Evolutionary conservation across 2,888 invertebrate species (phyloP), one percentile per base, ranked within the genome.

Genomic region (Cheilosia scutellata): DNA sequence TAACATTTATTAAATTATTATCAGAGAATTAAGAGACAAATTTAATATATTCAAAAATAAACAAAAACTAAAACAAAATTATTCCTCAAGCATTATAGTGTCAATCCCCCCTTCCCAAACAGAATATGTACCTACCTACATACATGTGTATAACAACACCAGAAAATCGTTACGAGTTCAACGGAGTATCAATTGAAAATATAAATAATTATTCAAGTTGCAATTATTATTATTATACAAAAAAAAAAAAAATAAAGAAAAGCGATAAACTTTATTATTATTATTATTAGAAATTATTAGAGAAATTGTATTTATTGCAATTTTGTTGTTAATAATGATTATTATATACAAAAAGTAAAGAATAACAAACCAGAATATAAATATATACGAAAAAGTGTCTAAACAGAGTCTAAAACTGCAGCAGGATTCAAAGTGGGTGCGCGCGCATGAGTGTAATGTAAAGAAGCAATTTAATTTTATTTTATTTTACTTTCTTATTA

Each of bases 181-280:
- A 71, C 84, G 80, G 84, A 84, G 84, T 84, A 84, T 84, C 84
- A 84, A 84, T 84, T 84, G 65, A 77, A 63, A 65, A 57, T n/a
- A 20, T 1, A 20, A 20, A 20, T 53, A 79, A 80, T 75, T 84
- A 84, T 71, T 75, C 80, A 75, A 80, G 84, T 84, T 84, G 84
- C 84, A 84, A 84, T 80, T 84, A 80, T 84, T 84, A 84, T 75
- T 75, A 84, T 84, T 84, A n/a, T n/a, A n/a, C n/a, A n/a, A n/a
- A n/a, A n/a, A 68, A 74, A 68, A 20, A 63, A 9, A 68, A 47
- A 16, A 51, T 62, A 72, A 44, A 44, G 6, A 44, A 44, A 33
- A 44, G n/a, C 44, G 7, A 47, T 47, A 16, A 47, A 47, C 7
- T 20, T 47, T 47, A 47, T 42, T 31, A 79, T 57, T 53, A 74